Evolutionary conservation across 2,797 vertebrate genomes (phyloP), one percentile per base, ranked within the genome.

Genomic region (Centropyge bicolor): DNA sequence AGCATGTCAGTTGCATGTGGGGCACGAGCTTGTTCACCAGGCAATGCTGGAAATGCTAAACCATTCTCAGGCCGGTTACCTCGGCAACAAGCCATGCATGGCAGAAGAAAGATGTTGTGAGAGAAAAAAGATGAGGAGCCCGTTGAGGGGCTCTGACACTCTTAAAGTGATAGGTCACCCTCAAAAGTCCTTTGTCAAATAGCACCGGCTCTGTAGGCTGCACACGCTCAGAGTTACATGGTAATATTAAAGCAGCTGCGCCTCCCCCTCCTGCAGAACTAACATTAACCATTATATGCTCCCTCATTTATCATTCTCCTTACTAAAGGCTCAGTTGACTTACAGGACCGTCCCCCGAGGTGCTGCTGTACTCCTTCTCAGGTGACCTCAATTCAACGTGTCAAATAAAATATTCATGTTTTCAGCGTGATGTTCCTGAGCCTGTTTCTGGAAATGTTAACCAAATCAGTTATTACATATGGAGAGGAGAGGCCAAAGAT

Each of bases 21-120:
- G 84, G 80, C 83, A 27, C 67, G 81, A 87, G 76, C 84, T 79
- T 86, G 88, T 89, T 92, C 80, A 82, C 80, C 77, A 81, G 83
- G 73, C 85, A 65, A 45, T 66, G 84, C 80, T 90, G 86, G 78
- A 89, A 90, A 90, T 80, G 83, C 85, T 76, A 78, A 86, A 85
- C 78, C 78, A 45, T 84, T 87, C 85, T 90, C 68, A 43, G 86
- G 87, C 88, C 91, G 78, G 93, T 94, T 94, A 91, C 93, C 93
- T 87, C 86, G 89, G 93, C 93, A 94, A 94, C 93, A 93, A 92
- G 91, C 90, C 84, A 85, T 89, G 88, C 89, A 84, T 59, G 88
- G 89, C 80, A 87, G 83, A 88, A 88, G 84, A 88, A 87, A 86
- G 85, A 90, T 88, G 87, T 84, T 86, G 82, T 60, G 86, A 78